Evolutionary conservation across 1,140 invertebrate genomes (phyloP), one percentile per base, ranked within the genome.

Genomic region (Drosophila tristis): DNA sequence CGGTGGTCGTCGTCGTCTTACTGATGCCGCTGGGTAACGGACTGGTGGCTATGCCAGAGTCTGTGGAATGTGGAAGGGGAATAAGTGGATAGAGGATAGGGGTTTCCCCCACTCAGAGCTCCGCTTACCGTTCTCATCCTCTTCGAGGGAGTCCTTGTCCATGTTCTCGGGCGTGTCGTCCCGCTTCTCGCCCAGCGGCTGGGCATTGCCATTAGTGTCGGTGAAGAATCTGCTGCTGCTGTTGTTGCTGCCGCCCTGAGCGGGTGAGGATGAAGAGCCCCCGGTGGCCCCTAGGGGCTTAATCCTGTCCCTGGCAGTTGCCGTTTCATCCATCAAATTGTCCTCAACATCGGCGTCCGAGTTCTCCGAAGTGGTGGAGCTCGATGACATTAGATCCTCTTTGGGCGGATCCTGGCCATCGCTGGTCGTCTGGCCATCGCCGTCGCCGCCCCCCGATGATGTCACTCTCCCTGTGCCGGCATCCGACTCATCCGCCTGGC

Each of bases 341-440:
- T 97, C 96, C 92, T 97, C 96, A 0, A 97, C 93, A 84, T 97
- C 96, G 0, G 96, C 96, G 89, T 96, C 96, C 7, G 95, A 96
- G 59, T 94, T 93, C 80, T 95, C 94, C 0, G 93, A 94, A 2
- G 94, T 94, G 1, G 73, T 80, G 7, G 39, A 48, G 31, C 73
- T 89, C 2, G 80, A 80, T n/a, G 90, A 81, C 2, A 66, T 49
- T 5, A 68, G 73, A 16, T 87, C 66, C 6, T 76, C 82, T 58
- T 53, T 82, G 75, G 51, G 54, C 23, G 64, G 74, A 20, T 59
- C 76, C 9, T 58, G 35, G 2, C 29, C 53, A 29, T 67, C 55
- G 4, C 23, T 53, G 15, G 39, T 31, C 16, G 15, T 4, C 64
- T 62, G 50, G 15, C 51, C 50, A 39, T 68, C 62, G n/a, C 50